Evolutionary conservation across 1,140 invertebrate genomes (phyloP).

Genomic region (Lamellibrachia luymesi): DNA sequence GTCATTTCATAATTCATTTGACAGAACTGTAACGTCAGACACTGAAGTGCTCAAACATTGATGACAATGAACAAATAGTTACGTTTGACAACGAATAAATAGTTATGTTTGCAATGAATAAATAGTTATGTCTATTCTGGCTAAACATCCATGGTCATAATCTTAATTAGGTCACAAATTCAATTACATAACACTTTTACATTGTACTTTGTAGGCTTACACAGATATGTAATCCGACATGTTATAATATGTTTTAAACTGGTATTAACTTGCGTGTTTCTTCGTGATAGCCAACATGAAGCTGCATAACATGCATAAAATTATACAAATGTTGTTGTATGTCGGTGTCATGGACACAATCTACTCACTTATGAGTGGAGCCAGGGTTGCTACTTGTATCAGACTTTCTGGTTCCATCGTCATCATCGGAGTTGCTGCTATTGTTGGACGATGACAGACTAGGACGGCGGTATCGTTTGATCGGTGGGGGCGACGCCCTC

Average conservation of each 20-base stretch:
- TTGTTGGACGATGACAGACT: conserved; percentile 49
- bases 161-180: background rate
- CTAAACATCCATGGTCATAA: background rate
- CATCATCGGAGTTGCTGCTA: background rate
- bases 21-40: background rate
- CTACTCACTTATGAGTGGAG: background rate
- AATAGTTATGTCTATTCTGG: background rate
- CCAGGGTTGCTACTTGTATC: background rate
- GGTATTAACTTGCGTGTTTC: too few relatives aligned
- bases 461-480: conserved; percentile 49
- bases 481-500: conserved; percentile 23
- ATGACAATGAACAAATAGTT: background rate
- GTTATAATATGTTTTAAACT: background rate
- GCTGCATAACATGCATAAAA: background rate
- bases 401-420: background rate
- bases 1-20: too few relatives aligned
- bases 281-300: background rate
- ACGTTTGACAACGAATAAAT: background rate
- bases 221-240: background rate
- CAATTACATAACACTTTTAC: background rate
- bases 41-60: background rate
- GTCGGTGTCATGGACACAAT: background rate
- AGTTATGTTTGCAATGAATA: background rate
- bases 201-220: background rate
- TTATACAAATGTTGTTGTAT: background rate